These are phyloP conservation scores for Blera fallax DNA, from an alignment of 2,888 invertebrate species.

Conservation along the genomic window DNA sequence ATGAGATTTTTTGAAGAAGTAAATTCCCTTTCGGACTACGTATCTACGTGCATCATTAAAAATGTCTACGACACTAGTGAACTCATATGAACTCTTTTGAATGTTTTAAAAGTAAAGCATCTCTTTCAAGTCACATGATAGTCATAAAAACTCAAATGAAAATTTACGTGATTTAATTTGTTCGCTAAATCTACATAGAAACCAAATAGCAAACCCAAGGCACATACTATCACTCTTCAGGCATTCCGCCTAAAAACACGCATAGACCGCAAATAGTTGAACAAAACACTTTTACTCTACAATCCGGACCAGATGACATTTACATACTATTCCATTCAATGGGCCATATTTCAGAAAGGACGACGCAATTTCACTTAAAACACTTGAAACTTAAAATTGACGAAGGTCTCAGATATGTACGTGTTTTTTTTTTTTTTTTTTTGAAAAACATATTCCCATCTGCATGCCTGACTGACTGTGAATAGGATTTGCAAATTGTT, in stretches of 20 bases:
- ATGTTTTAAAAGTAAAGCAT: not conserved
- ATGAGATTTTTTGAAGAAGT: not conserved
- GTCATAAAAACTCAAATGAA: conserved; percentile 30
- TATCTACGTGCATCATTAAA: not conserved
- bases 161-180: conserved; percentile 46
- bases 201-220: not conserved
- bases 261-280: not conserved
- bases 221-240: conserved; percentile 2
- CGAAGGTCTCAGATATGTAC: not conserved
- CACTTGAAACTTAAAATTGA: not conserved
- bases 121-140: conserved; percentile 11
- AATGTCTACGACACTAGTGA: not conserved
- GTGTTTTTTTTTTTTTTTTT: not conserved
- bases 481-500: conserved; percentile 53
- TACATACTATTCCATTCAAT: conserved; percentile 5
- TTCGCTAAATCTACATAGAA: conserved; percentile 15
- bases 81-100: conserved; percentile 2
- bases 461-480: not conserved
- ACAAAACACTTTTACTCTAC: not conserved
- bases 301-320: not conserved
- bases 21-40: not conserved
- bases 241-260: not conserved
- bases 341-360: not conserved
- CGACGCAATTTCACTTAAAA: conserved; percentile 4
- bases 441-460: not conserved